Percentiles rank a stretch among this genome's conserved stretches.
Conservation (phyloP, 1,140 invertebrate species). For the Acyrthosiphon pisum region DNA sequence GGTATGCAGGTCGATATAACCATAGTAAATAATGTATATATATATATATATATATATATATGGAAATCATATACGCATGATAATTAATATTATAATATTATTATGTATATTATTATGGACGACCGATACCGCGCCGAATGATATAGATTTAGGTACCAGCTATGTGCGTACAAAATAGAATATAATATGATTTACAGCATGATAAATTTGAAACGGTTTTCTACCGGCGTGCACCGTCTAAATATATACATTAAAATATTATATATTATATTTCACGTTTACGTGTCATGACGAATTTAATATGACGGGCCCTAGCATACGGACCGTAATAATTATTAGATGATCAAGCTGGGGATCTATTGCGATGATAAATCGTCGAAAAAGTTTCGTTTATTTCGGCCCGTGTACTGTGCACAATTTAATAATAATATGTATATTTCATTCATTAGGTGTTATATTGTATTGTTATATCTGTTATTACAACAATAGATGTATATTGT, state of each 20-base stretch:
- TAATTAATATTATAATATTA: not conserved
- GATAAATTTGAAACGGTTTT: conserved; percentile 34
- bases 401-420: not conserved
- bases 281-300: not conserved
- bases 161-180: not conserved
- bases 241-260: not conserved
- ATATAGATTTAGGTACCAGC: not conserved
- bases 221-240: not conserved
- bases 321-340: not conserved
- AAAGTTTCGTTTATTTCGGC: not conserved
- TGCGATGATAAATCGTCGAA: not conserved
- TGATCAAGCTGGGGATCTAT: not conserved
- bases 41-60: not conserved
- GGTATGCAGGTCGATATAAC: not conserved
- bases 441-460: no score
- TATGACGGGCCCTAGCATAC: not conserved
- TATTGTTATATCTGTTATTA: no score
- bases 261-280: not conserved
- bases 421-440: no score
- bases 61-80: not conserved
- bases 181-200: not conserved
- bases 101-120: not conserved
- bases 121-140: not conserved
- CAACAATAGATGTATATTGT: no score
- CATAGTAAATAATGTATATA: not conserved